Evolutionary conservation across 2,113 vertebrate genomes (phyloP).

Genomic region (Coreoperca whiteheadi): DNA sequence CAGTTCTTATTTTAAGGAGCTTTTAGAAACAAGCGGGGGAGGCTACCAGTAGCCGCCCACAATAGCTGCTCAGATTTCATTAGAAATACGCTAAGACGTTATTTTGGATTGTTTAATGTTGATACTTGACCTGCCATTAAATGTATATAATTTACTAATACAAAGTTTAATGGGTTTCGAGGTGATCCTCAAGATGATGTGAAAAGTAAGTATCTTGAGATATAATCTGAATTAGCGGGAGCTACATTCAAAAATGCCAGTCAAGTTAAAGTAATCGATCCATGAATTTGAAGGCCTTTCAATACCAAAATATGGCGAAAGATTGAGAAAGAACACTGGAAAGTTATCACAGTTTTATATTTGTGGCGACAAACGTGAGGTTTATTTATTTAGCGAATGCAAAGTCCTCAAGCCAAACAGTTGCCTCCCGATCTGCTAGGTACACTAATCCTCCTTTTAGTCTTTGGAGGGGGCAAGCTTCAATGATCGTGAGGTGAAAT

Average conservation of each 20-base stretch:
- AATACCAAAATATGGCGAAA: too few species aligned
- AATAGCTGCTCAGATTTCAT: background rate
- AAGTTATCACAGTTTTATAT: background rate
- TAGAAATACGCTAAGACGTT: background rate
- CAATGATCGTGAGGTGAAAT: background rate
- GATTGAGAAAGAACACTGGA: too few species aligned
- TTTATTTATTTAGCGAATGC: too few species aligned
- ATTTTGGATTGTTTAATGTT: background rate
- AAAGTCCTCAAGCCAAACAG: too few species aligned
- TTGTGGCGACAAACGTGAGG: background rate
- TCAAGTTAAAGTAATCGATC: background rate
- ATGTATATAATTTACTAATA: background rate
- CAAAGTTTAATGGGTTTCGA: background rate
- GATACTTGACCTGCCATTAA: background rate
- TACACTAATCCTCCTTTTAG: too few species aligned
- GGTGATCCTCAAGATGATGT: background rate
- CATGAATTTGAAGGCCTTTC: background rate
- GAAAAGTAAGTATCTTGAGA: background rate
- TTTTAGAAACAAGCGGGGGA: conserved; percentile 16
- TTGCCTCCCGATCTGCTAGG: too few species aligned
- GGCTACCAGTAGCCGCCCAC: background rate
- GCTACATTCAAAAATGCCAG: background rate
- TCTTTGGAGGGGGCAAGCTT: too few species aligned
- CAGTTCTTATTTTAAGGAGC: conserved; percentile 9
- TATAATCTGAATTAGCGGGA: background rate